These are phyloP conservation scores for Myopa testacea DNA, from an alignment of 2,888 invertebrate genomes.

Conservation along the genomic window DNA sequence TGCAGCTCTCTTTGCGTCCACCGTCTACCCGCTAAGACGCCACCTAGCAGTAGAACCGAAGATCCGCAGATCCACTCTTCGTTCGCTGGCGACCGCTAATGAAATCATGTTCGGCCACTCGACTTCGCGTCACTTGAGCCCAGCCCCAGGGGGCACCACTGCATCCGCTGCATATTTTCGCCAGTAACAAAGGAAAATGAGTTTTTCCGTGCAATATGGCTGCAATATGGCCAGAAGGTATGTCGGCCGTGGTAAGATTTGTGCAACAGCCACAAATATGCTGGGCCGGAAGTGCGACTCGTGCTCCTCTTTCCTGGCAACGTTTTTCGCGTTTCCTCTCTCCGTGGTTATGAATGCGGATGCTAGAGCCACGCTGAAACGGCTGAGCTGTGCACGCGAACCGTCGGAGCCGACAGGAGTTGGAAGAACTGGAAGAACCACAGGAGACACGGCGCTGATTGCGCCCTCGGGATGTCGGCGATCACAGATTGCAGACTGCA, in stretches of 20 bases:
- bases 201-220: constrained; percentile 32
- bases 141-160: constrained; percentile 20
- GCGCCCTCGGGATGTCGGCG: constrained; percentile 29
- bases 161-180: constrained; percentile 32
- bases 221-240: constrained; percentile 36
- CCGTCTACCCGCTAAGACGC: too few relatives aligned
- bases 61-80: not conserved
- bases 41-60: not conserved
- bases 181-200: constrained; percentile 37
- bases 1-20: too few relatives aligned
- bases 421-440: constrained; percentile 23
- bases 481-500: not conserved
- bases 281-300: not conserved
- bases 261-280: constrained; percentile 9
- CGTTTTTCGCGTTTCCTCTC: not conserved
- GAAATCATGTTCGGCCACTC: constrained; percentile 28
- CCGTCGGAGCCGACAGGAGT: not conserved
- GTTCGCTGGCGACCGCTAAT: not conserved
- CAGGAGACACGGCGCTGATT: constrained; percentile 38
- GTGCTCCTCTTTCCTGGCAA: not conserved
- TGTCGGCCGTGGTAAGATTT: constrained; percentile 33
- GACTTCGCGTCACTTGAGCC: constrained; percentile 43
- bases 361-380: not conserved
- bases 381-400: not conserved
- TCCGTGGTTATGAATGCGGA: not conserved